Conservation (phyloP, 2,888 invertebrate genomes). For the Nemapogon koenigi region DNA sequence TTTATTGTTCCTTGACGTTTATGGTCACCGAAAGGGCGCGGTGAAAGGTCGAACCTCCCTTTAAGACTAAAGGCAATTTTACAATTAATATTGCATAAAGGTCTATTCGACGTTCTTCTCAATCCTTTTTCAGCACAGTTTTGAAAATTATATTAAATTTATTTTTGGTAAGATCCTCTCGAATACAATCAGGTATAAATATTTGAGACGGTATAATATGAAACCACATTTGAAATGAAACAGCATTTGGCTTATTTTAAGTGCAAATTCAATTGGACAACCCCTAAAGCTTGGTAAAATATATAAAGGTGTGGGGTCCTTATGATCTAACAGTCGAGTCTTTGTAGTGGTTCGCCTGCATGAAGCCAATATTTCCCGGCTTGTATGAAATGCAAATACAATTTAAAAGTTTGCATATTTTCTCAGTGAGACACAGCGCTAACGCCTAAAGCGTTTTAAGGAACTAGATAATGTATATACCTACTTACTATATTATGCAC, state of each 20-base stretch:
- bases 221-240: conserved; percentile 4
- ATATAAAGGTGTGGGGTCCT: conserved; percentile 6
- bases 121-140: too few relatives aligned
- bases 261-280: conserved; percentile 12
- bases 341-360: conserved; percentile 34
- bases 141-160: conserved; percentile 7
- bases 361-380: conserved; percentile 50
- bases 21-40: conserved; percentile 56
- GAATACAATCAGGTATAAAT: not conserved
- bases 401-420: conserved; percentile 62
- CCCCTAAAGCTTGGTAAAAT: conserved; percentile 6
- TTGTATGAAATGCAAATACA: conserved; percentile 60
- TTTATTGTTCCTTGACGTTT: conserved; percentile 59
- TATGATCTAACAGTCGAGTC: conserved; percentile 30
- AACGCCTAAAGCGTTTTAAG: conserved; percentile 45
- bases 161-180: not conserved
- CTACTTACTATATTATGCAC: too few relatives aligned
- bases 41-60: conserved; percentile 38
- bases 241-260: conserved; percentile 6
- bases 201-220: not conserved
- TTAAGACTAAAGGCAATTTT: conserved; percentile 36
- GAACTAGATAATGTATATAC: too few relatives aligned
- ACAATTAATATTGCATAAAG: conserved; percentile 36
- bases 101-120: conserved; percentile 8
- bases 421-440: conserved; percentile 39